Percentiles rank a stretch among this genome's conserved stretches.
Evolutionary conservation across 2,888 invertebrate genomes (phyloP).

Genomic region (Hymenopus coronatus): DNA sequence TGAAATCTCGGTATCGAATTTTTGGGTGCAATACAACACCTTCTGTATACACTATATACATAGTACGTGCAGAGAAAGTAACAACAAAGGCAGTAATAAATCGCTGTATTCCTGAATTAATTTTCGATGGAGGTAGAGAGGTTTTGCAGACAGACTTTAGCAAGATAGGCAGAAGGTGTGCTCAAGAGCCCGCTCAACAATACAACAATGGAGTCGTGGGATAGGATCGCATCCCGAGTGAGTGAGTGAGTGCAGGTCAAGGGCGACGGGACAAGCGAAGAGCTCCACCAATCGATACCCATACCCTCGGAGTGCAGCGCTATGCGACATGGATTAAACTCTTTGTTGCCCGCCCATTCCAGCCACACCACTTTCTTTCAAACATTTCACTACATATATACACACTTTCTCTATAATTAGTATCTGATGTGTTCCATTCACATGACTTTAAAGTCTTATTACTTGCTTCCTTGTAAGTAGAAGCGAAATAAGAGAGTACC

Average conservation of each 20-base stretch:
- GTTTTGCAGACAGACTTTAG: neutral
- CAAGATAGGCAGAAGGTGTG: neutral
- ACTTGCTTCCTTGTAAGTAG: too few species aligned
- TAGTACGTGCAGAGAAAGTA: too few species aligned
- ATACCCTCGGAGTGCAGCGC: neutral
- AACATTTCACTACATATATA: neutral
- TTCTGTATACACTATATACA: too few species aligned
- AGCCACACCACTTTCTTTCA: neutral
- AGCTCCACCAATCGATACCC: neutral
- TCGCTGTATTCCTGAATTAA: too few species aligned
- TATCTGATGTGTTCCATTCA: too few species aligned
- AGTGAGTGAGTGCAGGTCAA: neutral
- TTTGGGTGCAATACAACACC: too few species aligned
- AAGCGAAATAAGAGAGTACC: too few species aligned
- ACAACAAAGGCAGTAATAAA: too few species aligned
- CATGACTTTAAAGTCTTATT: too few species aligned
- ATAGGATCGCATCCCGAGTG: neutral
- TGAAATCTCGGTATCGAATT: too few species aligned
- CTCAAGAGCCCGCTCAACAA: neutral
- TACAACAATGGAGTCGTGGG: neutral
- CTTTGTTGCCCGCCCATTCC: neutral
- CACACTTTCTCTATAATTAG: too few species aligned
- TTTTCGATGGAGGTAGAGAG: too few species aligned
- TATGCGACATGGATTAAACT: neutral
- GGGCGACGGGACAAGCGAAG: neutral